Evolutionary conservation across 2,888 invertebrate genomes (phyloP), one percentile per base, ranked within the genome.

Genomic region (Orgyia antiqua): DNA sequence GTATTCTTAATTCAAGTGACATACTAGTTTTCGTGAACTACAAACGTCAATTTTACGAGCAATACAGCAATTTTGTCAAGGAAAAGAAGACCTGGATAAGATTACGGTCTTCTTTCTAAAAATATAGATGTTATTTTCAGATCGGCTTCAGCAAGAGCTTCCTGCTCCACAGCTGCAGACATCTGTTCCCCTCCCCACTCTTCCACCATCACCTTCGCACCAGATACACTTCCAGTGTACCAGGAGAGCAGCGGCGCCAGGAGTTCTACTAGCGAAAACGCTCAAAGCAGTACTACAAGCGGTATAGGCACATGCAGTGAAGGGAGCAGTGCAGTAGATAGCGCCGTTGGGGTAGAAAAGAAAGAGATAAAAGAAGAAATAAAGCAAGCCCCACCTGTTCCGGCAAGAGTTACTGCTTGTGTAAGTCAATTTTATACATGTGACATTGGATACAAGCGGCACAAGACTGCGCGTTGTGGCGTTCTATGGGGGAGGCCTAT

Each of bases 321-420:
- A 25, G 18, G 24, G 10, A 27, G 32, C 13, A 50, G 50, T 9
- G 23, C 33, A 30, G 19, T 7, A 25, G 29, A 5, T 34, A 35
- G 2, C 39, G 38, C 24, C 26, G 39, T 8, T 2, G 24, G 20
- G 0, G 27, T 36, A 1, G 43, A 36, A 2, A 44, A 15, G 31
- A 51, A 41, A 12, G 31, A 29, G 1, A 38, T 33, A 0, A 46
- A 27, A 7, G 33, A 41, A 17, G 49, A 51, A 11, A 40, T 44
- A 12, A 33, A 31, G 8, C 54, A 52, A 10, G 68, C 69, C 0
- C 69, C 69, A 2, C 70, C 70, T 0, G 67, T 66, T 3, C 70
- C 69, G 0, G 61, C 61, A 0, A 45, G 70, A 4, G 55, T 52
- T 4, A 42, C 34, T 7, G 49, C 64, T 10, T 51, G 52, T 26